Evolutionary conservation across 2,888 invertebrate genomes (phyloP).

Genomic region (Steinernema hermaphroditum): DNA sequence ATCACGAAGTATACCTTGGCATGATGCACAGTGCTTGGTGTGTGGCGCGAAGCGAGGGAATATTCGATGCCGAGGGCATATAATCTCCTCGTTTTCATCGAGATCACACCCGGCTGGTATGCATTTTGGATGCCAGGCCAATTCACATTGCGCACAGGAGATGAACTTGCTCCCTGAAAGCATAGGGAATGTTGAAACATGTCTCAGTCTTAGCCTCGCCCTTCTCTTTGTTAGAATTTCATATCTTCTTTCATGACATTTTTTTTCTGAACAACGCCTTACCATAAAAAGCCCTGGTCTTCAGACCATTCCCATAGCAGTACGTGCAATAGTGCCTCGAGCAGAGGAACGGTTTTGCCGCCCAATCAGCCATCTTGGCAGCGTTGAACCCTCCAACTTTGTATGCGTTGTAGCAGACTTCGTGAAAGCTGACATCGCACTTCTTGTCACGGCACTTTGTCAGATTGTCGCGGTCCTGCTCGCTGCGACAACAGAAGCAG

Average conservation of each 20-base stretch:
- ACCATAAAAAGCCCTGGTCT: constrained; percentile 2
- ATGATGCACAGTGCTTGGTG: neutral
- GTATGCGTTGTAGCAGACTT: neutral
- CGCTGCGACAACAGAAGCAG: constrained; percentile 17
- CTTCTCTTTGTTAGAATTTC: too few species aligned
- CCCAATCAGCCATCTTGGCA: neutral
- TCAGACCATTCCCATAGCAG: neutral
- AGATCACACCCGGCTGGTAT: neutral
- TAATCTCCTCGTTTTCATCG: neutral
- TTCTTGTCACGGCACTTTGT: neutral
- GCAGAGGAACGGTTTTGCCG: neutral
- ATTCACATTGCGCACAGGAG: constrained; percentile 12
- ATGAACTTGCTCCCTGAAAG: neutral
- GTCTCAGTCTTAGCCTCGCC: too few species aligned
- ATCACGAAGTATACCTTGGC: neutral
- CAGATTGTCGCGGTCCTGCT: neutral
- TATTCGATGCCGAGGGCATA: neutral
- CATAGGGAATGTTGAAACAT: too few species aligned
- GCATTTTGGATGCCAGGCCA: constrained; percentile 6
- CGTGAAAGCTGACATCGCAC: neutral
- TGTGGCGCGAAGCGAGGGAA: neutral
- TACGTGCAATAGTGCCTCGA: neutral
- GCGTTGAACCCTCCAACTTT: neutral
- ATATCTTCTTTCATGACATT: too few species aligned
- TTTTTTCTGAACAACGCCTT: too few species aligned